Percentiles rank a stretch among this genome's conserved stretches.
These are phyloP conservation scores for Tenthredo distinguenda DNA, from an alignment of 2,888 invertebrate genomes.

Conservation along the genomic window DNA sequence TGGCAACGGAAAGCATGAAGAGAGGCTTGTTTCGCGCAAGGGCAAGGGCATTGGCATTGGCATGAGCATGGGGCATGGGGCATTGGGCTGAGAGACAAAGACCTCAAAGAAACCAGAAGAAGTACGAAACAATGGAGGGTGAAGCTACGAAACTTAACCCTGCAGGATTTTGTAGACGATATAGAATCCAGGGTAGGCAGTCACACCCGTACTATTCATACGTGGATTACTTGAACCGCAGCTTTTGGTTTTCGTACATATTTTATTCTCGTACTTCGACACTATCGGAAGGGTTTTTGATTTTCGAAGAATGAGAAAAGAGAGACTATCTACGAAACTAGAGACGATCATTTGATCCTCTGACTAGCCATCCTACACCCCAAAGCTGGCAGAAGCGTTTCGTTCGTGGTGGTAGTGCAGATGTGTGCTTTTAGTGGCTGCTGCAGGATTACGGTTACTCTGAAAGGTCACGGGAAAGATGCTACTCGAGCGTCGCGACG, in stretches of 20 bases:
- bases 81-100: conserved; percentile 14
- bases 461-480: conserved; percentile 19
- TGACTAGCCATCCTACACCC: background rate
- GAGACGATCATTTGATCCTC: background rate
- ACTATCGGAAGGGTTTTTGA: no score
- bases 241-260: no score
- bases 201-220: no score
- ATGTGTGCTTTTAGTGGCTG: conserved; percentile 35
- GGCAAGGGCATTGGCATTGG: conserved; percentile 22
- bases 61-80: background rate
- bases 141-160: background rate
- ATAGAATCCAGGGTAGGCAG: background rate
- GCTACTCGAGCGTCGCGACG: conserved; percentile 36
- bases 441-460: conserved; percentile 42
- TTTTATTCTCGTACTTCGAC: no score
- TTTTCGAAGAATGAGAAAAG: background rate
- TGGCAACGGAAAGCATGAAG: no score
- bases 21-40: conserved; percentile 14
- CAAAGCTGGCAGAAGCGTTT: background rate
- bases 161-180: background rate
- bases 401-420: background rate
- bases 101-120: conserved; percentile 16
- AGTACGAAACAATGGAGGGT: conserved; percentile 37
- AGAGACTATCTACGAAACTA: background rate
- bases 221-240: no score